A percentile compares a stretch with the other conserved stretches of the same genome.
These are phyloP conservation scores for Xanthorhoe designata DNA, from an alignment of 2,888 invertebrate genomes.

Conservation along the genomic window DNA sequence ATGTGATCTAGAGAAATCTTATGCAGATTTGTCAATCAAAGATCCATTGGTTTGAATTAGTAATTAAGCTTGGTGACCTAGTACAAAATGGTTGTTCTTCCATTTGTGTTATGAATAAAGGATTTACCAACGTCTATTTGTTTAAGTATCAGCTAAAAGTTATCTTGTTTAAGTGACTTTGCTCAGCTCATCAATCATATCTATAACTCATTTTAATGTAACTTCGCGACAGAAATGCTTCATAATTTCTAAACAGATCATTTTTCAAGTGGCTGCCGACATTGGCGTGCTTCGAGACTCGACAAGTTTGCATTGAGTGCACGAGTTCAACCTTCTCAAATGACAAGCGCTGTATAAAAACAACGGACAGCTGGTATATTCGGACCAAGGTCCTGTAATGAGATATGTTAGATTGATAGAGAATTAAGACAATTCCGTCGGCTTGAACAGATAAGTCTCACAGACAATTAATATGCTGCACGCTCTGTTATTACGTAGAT, in stretches of 20 bases:
- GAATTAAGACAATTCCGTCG: conserved; percentile 73
- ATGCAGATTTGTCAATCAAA: conserved; percentile 2
- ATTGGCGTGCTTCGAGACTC: conserved; percentile 50
- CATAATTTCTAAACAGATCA: conserved; percentile 45
- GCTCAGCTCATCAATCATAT: conserved; percentile 13
- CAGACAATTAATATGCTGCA: conserved; percentile 56
- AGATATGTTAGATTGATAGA: conserved; percentile 80
- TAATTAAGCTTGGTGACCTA: background rate
- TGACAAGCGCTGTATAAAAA: conserved; percentile 80
- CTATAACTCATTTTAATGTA: conserved; percentile 4
- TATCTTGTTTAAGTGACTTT: conserved; percentile 11
- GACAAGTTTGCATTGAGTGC: conserved; percentile 82
- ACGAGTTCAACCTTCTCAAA: conserved; percentile 80
- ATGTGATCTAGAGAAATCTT: background rate
- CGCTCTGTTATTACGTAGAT: conserved; percentile 43
- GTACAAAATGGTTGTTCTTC: background rate
- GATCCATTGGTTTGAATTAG: background rate
- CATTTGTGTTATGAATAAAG: conserved; percentile 3
- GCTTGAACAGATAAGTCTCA: conserved; percentile 62
- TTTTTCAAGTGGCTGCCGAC: conserved; percentile 55
- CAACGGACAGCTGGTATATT: conserved; percentile 80
- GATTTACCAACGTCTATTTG: conserved; percentile 7
- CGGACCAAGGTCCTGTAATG: conserved; percentile 83
- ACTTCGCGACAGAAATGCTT: conserved; percentile 41
- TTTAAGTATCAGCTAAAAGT: conserved; percentile 7